phyloP scores from a whole-genome alignment of 92 coral and sea anemone genomes.

The Parazoanthus swiftii region DNA sequence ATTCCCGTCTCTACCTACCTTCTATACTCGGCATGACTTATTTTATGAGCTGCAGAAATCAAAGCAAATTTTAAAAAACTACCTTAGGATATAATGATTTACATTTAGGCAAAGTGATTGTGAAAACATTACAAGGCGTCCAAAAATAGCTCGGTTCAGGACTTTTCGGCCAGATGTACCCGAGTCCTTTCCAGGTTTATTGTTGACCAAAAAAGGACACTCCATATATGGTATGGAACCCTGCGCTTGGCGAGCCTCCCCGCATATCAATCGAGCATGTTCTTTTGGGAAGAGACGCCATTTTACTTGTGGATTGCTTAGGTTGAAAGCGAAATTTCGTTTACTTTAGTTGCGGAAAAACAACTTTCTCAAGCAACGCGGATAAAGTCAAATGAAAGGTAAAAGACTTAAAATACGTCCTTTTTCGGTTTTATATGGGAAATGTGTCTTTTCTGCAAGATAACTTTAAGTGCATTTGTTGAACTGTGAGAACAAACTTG shows the following conservation, averaged over 20 bases:
- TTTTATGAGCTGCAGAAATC: not conserved
- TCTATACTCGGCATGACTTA: slow-evolving; percentile 32
- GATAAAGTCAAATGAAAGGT: slow-evolving; percentile 31
- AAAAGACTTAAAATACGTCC: not conserved
- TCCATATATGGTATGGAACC: slow-evolving; percentile 60
- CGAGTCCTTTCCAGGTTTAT: not conserved
- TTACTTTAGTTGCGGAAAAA: not conserved
- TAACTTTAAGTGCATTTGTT: not conserved
- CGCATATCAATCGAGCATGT: slow-evolving; percentile 32
- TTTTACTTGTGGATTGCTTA: not conserved
- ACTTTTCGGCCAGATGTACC: slow-evolving; percentile 18
- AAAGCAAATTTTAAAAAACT: not conserved
- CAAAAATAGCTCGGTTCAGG: slow-evolving; percentile 33
- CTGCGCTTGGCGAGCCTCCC: slow-evolving; percentile 50
- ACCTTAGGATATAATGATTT: not conserved
- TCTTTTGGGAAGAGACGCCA: slow-evolving; percentile 56
- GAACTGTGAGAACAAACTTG: not conserved
- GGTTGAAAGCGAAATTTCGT: not conserved
- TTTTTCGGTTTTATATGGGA: not conserved
- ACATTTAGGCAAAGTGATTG: not conserved
- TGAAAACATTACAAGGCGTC: slow-evolving; percentile 35
- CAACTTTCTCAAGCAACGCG: not conserved
- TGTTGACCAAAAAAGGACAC: slow-evolving; percentile 38
- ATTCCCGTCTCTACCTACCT: not conserved
- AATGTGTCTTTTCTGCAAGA: not conserved